Conservation (phyloP, 2,888 invertebrate genomes). For the Agrochola lota region DNA sequence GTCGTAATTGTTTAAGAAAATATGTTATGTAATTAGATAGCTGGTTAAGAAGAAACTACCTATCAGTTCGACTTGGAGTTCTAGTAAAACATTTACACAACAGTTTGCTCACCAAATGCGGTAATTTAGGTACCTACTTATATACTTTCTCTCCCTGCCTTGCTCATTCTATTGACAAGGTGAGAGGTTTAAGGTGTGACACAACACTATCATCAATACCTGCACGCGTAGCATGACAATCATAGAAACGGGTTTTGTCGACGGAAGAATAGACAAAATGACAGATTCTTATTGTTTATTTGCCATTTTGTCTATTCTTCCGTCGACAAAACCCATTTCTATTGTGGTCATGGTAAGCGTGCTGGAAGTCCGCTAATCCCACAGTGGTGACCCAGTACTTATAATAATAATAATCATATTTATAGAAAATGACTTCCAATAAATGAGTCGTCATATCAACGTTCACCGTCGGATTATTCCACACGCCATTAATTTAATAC, state of each 20-base stretch:
- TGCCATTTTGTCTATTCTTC: too few relatives aligned
- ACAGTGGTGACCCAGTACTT: not conserved
- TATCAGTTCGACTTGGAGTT: not conserved
- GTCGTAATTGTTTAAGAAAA: too few relatives aligned
- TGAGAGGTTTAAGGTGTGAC: not conserved
- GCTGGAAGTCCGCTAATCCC: slow-evolving; percentile 2
- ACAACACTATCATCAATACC: slow-evolving; percentile 1
- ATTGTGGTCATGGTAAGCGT: too few relatives aligned
- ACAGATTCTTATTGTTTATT: too few relatives aligned
- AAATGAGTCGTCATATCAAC: slow-evolving; percentile 21
- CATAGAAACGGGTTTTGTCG: too few relatives aligned
- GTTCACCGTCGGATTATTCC: slow-evolving; percentile 36
- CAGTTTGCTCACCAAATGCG: not conserved
- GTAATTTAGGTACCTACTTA: not conserved
- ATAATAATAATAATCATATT: slow-evolving; percentile 5
- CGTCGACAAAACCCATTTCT: too few relatives aligned
- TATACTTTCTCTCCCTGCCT: not conserved
- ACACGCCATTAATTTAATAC: slow-evolving; percentile 36
- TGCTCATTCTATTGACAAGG: not conserved
- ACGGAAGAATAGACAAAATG: too few relatives aligned
- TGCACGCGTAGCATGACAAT: not conserved
- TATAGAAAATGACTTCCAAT: slow-evolving; percentile 30
- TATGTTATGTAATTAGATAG: too few relatives aligned
- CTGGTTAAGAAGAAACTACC: not conserved
- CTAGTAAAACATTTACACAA: not conserved